Evolutionary conservation across 2,113 vertebrate genomes (phyloP), one percentile per base, ranked within the genome.

Genomic region (Cacatua alba): DNA sequence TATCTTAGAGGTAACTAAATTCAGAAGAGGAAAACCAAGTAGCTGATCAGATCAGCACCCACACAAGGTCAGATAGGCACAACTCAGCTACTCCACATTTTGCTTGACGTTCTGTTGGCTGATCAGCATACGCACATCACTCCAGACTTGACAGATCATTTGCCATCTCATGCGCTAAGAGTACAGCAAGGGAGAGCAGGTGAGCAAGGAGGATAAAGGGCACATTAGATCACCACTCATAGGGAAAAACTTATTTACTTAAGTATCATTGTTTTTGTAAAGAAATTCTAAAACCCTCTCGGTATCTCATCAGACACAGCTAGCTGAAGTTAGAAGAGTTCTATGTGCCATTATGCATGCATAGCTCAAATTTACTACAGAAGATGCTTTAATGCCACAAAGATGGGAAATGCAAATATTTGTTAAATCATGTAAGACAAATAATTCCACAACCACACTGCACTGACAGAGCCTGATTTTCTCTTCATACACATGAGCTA

Each of bases 31-130:
- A 85, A 91, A 92, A 89, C 23, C 0, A 29, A 87, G 41, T 44
- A 81, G 26, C 24, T 57, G 64, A 49, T 62, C 51, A 60, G 51
- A 88, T 55, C 46, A 95, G 59, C 53, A 60, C 44, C 31, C 48
- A 39, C 16, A 55, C 41, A 43, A 29, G 46, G 82, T 94, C 86
- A 95, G 28, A 62, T 4, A 67, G 82, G 80, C 55, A 81, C 53
- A 83, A 53, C 59, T 81, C 68, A 39, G 43, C 77, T 82, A 75
- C 74, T 92, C 72, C 59, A 6, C 9, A 3, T 75, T 75, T 78
- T 39, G 13, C 48, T 46, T 86, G 91, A 75, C 51, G 37, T 81
- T 91, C 86, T 75, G n/a, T 89, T 81, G 76, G 31, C 91, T 81
- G 65, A 84, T 64, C 83, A 91, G 67, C 0, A 0, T 21, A 29